Conservation (phyloP, 2,888 invertebrate genomes). For the Dusona sp. region DNA sequence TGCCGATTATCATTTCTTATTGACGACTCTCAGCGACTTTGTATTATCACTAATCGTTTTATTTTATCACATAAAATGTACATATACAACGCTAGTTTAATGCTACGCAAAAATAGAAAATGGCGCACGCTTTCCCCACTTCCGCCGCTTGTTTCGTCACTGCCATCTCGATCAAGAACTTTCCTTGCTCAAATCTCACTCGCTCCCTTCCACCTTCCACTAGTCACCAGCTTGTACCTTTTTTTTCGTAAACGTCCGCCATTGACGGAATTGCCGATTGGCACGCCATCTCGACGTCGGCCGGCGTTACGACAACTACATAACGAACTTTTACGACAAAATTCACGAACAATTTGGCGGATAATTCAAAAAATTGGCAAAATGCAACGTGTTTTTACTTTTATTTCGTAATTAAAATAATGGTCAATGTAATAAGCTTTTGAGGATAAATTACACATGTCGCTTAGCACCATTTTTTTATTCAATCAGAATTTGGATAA, state of each 20-base stretch:
- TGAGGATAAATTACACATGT: not conserved
- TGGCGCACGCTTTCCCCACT: conserved; percentile 80
- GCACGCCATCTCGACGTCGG: conserved; percentile 41
- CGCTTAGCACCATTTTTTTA: not conserved
- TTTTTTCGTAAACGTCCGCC: conserved; percentile 25
- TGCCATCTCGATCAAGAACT: conserved; percentile 77
- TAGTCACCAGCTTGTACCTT: not conserved
- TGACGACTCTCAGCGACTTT: conserved; percentile 60
- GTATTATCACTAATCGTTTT: conserved; percentile 74
- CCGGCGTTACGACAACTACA: conserved; percentile 12
- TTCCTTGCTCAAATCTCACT: conserved; percentile 40
- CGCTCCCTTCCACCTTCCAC: not conserved
- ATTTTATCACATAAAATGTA: conserved; percentile 81
- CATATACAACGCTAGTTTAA: conserved; percentile 82
- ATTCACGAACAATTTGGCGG: not conserved
- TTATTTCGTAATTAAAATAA: not conserved
- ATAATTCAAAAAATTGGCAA: conserved; percentile 5
- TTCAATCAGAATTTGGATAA: not conserved
- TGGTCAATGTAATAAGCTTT: not conserved
- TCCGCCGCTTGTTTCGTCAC: conserved; percentile 78
- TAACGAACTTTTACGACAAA: not conserved
- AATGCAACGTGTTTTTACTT: not conserved
- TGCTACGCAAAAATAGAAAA: conserved; percentile 84
- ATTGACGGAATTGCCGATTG: conserved; percentile 19
- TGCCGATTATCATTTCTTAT: conserved; percentile 77